These are phyloP conservation scores for Amblyornis subalaris DNA, from an alignment of 2,113 vertebrate species.

Conservation along the genomic window DNA sequence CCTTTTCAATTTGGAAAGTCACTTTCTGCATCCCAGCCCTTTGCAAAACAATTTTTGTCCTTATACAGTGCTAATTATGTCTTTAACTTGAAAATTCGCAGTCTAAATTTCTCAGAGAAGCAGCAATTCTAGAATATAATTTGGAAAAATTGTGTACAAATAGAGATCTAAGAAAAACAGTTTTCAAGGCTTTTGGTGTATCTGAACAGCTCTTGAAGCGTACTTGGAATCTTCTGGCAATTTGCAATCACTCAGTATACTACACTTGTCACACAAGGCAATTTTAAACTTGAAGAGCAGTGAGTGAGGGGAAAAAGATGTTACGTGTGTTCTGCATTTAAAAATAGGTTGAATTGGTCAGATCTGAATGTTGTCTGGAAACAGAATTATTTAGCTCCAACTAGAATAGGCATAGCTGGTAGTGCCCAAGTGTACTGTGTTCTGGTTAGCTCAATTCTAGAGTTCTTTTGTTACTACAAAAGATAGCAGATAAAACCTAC, in stretches of 20 bases:
- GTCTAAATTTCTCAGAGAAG: neutral
- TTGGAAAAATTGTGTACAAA: neutral
- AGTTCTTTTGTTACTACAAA: neutral
- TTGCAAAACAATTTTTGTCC: neutral
- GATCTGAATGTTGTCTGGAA: neutral
- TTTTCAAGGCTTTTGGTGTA: neutral
- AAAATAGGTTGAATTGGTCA: neutral
- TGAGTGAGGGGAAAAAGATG: neutral
- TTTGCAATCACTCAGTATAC: neutral
- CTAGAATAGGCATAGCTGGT: neutral
- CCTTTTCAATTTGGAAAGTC: neutral
- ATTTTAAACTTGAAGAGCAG: neutral
- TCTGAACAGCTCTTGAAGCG: neutral
- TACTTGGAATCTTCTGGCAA: neutral
- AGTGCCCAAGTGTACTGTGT: accelerated
- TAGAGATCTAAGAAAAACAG: neutral
- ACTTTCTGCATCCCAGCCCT: neutral
- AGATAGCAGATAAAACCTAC: neutral
- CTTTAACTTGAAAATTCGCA: neutral
- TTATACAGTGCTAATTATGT: neutral
- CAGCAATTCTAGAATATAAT: neutral
- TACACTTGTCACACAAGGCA: neutral
- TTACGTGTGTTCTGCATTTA: neutral
- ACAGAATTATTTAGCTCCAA: neutral
- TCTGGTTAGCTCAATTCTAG: neutral